These are phyloP conservation scores for Mellilla xanthometata DNA, from an alignment of 2,888 invertebrate genomes.

Conservation along the genomic window DNA sequence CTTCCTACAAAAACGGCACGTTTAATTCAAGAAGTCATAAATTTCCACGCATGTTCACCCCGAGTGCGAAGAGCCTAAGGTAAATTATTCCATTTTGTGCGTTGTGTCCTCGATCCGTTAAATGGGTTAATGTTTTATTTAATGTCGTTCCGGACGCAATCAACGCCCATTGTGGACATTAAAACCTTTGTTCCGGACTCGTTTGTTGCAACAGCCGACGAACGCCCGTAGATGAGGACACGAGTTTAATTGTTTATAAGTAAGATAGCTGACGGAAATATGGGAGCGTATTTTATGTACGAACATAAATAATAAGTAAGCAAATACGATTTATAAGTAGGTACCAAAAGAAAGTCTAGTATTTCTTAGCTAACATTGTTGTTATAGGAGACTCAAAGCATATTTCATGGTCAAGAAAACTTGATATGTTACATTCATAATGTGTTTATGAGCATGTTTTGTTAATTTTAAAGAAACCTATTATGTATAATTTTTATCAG, in stretches of 20 bases:
- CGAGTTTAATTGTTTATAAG: constrained; percentile 14
- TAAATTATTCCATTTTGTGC: constrained; percentile 23
- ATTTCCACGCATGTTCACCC: constrained; percentile 4
- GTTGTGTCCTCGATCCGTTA: constrained; percentile 30
- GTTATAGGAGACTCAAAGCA: too few species aligned
- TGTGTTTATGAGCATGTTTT: too few species aligned
- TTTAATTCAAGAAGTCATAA: constrained; percentile 6
- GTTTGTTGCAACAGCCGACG: constrained; percentile 19
- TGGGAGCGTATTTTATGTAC: constrained; percentile 1
- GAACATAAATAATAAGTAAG: background rate
- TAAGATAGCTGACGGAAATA: constrained; percentile 9
- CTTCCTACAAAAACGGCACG: background rate
- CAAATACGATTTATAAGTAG: background rate
- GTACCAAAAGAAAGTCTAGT: background rate
- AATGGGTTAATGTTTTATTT: constrained; percentile 38
- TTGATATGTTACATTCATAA: too few species aligned
- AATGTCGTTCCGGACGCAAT: constrained; percentile 35
- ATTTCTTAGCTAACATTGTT: too few species aligned
- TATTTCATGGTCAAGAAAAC: too few species aligned
- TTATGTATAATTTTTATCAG: too few species aligned
- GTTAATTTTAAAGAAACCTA: too few species aligned
- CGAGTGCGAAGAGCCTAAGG: constrained; percentile 6
- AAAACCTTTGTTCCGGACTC: constrained; percentile 38
- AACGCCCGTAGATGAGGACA: constrained; percentile 1
- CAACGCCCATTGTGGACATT: constrained; percentile 36